Base-by-base conservation (phyloP, 2,113 vertebrate genomes). In the Galeopterus variegatus region DNA sequence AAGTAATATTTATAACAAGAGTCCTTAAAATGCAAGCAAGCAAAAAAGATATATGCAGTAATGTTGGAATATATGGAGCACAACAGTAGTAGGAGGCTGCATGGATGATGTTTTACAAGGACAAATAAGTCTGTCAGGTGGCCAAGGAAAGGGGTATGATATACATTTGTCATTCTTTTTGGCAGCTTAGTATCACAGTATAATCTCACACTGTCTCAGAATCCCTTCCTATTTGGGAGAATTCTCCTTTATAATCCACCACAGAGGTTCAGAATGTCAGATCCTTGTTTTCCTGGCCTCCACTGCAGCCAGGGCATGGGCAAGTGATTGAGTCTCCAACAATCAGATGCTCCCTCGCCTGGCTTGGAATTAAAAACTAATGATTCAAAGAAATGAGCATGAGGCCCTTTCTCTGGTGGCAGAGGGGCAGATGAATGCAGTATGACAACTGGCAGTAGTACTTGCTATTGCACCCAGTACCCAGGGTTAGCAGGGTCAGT, bases 21-120 rank as follows among this genome's bases (percentile, higher is more conserved):
- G 41, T 58, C 19, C 45, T 85, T 94, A 56, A 90, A 94, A 96
- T 94, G n/a, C 36, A 92, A 87, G 13, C 60, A 90, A 75, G 60
- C 11, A 60, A 94, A 94, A 88, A 36, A 41, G 41, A 23, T 73
- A 82, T 8, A 18, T 21, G 21, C n/a, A 36, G 76, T 58, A 96
- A 82, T 70, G 60, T 21, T 90, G 90, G 69, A 85, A 76, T 26
- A 24, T 62, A 77, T 41, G 85, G 92, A n/a, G 24, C 72, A 62
- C 18, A 91, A 75, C 10, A 41, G 41, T 41, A 64, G 56, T 10
- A 88, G 26, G 28, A 88, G 50, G 60, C 9, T n/a, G 10, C 23
- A 58, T 36, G 24, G 50, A 65, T 89, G 67, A 36, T 85, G 18
- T 60, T 92, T 94, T 80, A 84, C 76, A 96, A 90, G 45, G 24